These are phyloP conservation scores for Alca torda DNA, from an alignment of 2,797 vertebrate species.

Conservation along the genomic window DNA sequence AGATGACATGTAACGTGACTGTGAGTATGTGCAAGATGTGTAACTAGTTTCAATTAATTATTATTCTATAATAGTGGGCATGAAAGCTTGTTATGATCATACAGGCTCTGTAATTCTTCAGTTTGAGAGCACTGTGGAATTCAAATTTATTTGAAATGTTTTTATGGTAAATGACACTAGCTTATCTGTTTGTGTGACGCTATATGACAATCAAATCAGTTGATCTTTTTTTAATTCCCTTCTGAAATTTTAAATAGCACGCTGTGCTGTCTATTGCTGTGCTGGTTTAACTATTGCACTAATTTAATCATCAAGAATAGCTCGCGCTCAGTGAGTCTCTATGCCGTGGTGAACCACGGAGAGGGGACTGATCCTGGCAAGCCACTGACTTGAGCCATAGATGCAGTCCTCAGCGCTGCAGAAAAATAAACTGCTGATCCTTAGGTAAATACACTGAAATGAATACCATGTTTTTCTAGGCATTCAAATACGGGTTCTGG, in stretches of 20 bases:
- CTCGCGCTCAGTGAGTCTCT: neutral
- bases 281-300: neutral
- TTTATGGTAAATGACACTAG: neutral
- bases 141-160: neutral
- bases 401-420: neutral
- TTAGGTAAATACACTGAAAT: neutral
- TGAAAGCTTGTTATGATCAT: neutral
- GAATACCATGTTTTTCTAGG: conserved; percentile 73
- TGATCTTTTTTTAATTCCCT: neutral
- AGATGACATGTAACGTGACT: neutral
- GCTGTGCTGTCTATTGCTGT: neutral
- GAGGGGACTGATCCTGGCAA: neutral
- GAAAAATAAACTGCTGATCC: neutral
- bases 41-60: neutral
- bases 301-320: neutral
- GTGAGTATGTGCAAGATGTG: neutral
- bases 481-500: conserved; percentile 85
- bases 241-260: neutral
- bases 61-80: neutral
- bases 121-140: neutral
- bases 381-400: neutral
- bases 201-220: neutral
- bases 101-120: neutral
- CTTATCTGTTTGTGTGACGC: neutral
- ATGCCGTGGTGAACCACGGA: neutral